Evolutionary conservation across 2,113 vertebrate species (phyloP).

Genomic region (Bos indicus): DNA sequence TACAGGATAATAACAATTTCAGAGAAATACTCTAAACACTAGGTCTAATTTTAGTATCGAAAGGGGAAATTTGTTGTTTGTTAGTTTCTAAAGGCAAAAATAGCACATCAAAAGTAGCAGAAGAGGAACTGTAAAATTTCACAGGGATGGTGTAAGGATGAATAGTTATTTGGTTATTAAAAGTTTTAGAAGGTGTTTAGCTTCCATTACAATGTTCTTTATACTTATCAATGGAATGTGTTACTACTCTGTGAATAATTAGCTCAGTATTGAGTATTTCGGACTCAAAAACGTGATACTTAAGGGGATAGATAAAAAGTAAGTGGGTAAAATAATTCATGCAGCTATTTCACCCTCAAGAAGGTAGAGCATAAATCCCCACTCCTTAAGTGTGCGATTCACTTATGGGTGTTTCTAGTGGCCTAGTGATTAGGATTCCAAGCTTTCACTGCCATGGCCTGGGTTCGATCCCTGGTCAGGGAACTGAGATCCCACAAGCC

Average conservation of each 20-base stretch:
- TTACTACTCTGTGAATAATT: background rate
- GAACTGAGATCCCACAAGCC: background rate
- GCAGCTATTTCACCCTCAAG: background rate
- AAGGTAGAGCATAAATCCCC: background rate
- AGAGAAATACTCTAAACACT: conserved; percentile 49
- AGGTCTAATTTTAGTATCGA: conserved; percentile 67
- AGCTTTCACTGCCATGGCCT: background rate
- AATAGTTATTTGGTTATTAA: conserved; percentile 51
- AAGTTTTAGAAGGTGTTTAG: conserved; percentile 12
- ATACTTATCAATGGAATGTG: background rate
- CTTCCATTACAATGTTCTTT: background rate
- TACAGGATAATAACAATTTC: conserved; percentile 46
- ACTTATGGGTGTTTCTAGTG: background rate
- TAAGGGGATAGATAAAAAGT: background rate
- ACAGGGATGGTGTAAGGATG: conserved; percentile 69
- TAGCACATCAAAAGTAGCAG: conserved; percentile 64
- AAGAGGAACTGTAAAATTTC: conserved; percentile 75
- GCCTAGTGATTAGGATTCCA: background rate
- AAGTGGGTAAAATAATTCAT: conserved; percentile 4
- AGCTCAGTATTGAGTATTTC: background rate
- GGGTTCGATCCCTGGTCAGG: background rate
- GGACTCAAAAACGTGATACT: background rate
- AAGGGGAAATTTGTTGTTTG: conserved; percentile 75
- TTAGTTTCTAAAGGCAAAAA: conserved; percentile 59
- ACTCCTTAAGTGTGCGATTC: background rate